Conservation (phyloP, 92 coral and sea anemone genomes). For the Paramuricea clavata region DNA sequence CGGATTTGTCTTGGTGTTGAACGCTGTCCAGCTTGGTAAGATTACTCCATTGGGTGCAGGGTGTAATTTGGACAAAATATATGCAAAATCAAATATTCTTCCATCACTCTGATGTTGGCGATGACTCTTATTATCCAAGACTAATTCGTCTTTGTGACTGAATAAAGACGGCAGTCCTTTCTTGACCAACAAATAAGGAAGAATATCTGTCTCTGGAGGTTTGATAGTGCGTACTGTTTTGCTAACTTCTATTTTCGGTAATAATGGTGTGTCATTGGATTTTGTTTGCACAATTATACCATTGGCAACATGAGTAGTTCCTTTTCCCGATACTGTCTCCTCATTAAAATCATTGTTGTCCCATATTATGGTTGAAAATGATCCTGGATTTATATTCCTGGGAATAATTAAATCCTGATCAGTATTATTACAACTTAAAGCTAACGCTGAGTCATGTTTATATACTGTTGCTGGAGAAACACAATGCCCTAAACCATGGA, state of each 20-base stretch:
- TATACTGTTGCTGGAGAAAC: constrained; percentile 20
- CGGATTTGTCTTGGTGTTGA: constrained; percentile 55
- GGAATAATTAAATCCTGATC: background rate
- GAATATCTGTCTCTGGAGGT: constrained; percentile 37
- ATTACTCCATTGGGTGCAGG: background rate
- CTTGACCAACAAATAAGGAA: constrained; percentile 26
- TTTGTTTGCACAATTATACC: background rate
- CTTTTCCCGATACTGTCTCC: background rate
- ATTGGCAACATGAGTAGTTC: constrained; percentile 4
- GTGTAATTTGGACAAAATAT: background rate
- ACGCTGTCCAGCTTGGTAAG: constrained; percentile 11
- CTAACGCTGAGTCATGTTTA: constrained; percentile 17
- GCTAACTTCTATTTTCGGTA: background rate
- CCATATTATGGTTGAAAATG: constrained; percentile 9
- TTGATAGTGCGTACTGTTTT: background rate
- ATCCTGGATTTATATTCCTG: background rate
- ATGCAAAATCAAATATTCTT: background rate
- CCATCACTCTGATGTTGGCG: background rate
- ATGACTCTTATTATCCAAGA: background rate
- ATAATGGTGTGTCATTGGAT: background rate
- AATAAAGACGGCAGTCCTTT: constrained; percentile 66
- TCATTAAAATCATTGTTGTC: constrained; percentile 1
- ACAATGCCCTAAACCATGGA: constrained; percentile 24
- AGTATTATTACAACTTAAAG: background rate
- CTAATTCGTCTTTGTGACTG: constrained; percentile 36